These are phyloP conservation scores for Anoplius nigerrimus DNA, from an alignment of 2,888 invertebrate species.

Conservation along the genomic window DNA sequence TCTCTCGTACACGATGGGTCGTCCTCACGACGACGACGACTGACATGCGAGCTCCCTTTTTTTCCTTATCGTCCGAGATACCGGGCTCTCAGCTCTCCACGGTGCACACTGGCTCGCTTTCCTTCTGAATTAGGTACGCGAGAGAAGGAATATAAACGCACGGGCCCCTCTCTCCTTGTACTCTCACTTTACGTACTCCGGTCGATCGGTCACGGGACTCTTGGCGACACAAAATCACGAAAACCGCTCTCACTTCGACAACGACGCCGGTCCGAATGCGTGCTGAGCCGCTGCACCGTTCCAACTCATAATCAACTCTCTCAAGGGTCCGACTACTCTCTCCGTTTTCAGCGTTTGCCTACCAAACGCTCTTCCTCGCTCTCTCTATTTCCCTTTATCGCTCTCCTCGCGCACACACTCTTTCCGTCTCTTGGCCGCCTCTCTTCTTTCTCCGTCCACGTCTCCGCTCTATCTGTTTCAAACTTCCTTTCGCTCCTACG, in stretches of 20 bases:
- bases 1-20: neutral
- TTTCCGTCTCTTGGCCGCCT: conserved; percentile 20
- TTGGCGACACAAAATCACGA: conserved; percentile 49
- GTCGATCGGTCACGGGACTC: conserved; percentile 28
- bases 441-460: too few species aligned
- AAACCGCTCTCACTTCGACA: conserved; percentile 54
- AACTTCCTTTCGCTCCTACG: neutral
- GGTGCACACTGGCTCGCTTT: neutral
- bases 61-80: too few species aligned
- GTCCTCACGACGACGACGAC: conserved; percentile 3
- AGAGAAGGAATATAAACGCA: neutral
- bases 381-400: conserved; percentile 7
- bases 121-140: neutral
- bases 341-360: conserved; percentile 37
- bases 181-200: conserved; percentile 44
- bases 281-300: conserved; percentile 53
- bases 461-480: neutral
- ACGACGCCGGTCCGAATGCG: conserved; percentile 50
- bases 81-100: too few species aligned
- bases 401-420: conserved; percentile 28
- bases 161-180: conserved; percentile 12
- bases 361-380: conserved; percentile 32
- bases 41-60: neutral
- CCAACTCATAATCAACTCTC: conserved; percentile 58
- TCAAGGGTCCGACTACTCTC: conserved; percentile 38